phyloP scores from a whole-genome alignment of 1,140 invertebrate genomes.

The Dreissena polymorpha region DNA sequence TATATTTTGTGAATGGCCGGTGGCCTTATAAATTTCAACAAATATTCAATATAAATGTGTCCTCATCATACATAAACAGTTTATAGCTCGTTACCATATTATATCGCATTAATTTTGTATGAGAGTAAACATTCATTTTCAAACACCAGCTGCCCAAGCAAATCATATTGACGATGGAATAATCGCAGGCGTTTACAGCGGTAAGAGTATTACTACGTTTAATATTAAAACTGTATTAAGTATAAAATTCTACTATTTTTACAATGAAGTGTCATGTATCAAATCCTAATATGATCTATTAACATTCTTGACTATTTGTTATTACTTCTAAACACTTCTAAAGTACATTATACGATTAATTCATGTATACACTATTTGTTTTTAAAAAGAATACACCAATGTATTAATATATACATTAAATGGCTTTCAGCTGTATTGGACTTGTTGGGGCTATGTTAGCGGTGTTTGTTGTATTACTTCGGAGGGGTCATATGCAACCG shows the following conservation, averaged over 20 bases:
- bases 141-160: constrained; percentile 14
- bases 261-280: too few relatives aligned
- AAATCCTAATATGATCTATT: too few relatives aligned
- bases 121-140: not conserved
- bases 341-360: not conserved
- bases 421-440: constrained; percentile 9
- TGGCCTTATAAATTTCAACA: too few relatives aligned
- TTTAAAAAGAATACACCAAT: not conserved
- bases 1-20: too few relatives aligned
- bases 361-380: not conserved
- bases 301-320: too few relatives aligned
- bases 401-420: not conserved
- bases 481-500: constrained; percentile 38
- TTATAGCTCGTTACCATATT: too few relatives aligned
- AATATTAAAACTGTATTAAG: not conserved
- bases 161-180: constrained; percentile 17
- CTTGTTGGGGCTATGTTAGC: constrained; percentile 27
- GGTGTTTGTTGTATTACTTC: constrained; percentile 33
- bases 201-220: not conserved
- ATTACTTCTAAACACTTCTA: too few relatives aligned
- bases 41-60: too few relatives aligned
- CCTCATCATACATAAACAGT: too few relatives aligned
- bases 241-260: not conserved
- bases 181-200: constrained; percentile 14
- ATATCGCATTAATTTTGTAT: too few relatives aligned